Base-by-base conservation (phyloP, 2,797 vertebrate genomes). In the Danio choprae region DNA sequence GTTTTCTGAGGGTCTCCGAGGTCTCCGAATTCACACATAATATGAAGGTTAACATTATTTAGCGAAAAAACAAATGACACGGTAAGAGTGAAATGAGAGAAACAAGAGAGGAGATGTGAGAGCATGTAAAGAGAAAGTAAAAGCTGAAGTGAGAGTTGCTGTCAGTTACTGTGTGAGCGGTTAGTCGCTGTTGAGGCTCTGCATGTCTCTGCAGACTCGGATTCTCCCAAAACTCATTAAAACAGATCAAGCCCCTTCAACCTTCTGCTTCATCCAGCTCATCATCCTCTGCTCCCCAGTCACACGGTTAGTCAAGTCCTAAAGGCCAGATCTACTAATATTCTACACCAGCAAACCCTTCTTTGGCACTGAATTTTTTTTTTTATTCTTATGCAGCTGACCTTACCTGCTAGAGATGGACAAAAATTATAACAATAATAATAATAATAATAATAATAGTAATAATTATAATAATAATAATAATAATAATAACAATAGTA, bases 211-310 rank as follows among this genome's bases (percentile, higher is more conserved):
- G 41, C 75, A 67, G 67, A 81, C 43, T 83, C 78, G 7, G 7
- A 22, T 16, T 62, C 62, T 75, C 75, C 81, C 67, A 67, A 18
- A 43, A 84, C 60, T 77, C 75, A 80, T 89, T 89, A 62, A 81
- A 83, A 77, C 62, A 71, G 72, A 77, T 77, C 48, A 79, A 59
- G 51, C 7, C 65, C n/a, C 51, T 64, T 76, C 48, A 69, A 80
- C 73, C 67, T 63, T 48, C 64, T 67, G 20, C 12, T 51, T 12
- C 11, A 18, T 53, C 40, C 16, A 10, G 7, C 46, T 68, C 13
- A 6, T 68, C 38, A 53, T 36, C 4, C 12, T 22, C 36, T 22
- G 20, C 58, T n/a, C 51, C 22, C 55, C 48, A 50, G 60, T 36
- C 15, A 53, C 55, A 55, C 16, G 20, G 13, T 40, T 53, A 55